These are phyloP conservation scores for Holothuria leucospilota DNA, from an alignment of 53 echinoderm and acorn worm species.

Conservation along the genomic window DNA sequence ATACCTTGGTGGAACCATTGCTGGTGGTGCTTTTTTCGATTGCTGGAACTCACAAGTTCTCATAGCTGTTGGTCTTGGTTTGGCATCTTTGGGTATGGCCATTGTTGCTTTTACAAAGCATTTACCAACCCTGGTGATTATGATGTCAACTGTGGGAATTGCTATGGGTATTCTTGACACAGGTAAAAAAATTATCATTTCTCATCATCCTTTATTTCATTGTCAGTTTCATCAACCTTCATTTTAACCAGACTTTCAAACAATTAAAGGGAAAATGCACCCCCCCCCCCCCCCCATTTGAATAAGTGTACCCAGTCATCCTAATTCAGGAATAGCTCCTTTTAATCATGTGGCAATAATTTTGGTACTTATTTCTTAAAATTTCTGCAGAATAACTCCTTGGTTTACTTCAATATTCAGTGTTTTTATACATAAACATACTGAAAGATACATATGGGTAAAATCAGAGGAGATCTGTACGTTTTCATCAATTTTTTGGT, in stretches of 20 bases:
- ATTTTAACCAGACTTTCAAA: too few species aligned
- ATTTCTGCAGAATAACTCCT: too few species aligned
- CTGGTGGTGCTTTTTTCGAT: conserved; percentile 76
- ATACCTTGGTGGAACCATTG: conserved; percentile 74
- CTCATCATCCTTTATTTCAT: too few species aligned
- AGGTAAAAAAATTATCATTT: conserved; percentile 45
- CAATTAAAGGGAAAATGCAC: background rate
- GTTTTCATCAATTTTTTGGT: too few species aligned
- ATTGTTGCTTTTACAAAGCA: conserved; percentile 54
- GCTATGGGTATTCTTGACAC: conserved; percentile 92
- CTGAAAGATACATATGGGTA: too few species aligned
- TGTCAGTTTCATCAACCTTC: too few species aligned
- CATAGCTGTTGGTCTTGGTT: conserved; percentile 54
- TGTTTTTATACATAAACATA: too few species aligned
- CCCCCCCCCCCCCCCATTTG: background rate
- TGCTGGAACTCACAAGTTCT: conserved; percentile 70
- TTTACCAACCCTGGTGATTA: conserved; percentile 43
- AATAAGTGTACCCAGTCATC: background rate
- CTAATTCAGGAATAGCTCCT: background rate
- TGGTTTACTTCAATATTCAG: too few species aligned
- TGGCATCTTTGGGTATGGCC: conserved; percentile 60
- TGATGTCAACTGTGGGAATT: conserved; percentile 70
- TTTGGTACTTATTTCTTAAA: too few species aligned
- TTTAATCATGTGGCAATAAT: too few species aligned
- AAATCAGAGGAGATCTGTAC: too few species aligned